These are phyloP conservation scores for Callyntrura sp. DNA, from an alignment of 2,888 invertebrate species.

Conservation along the genomic window DNA sequence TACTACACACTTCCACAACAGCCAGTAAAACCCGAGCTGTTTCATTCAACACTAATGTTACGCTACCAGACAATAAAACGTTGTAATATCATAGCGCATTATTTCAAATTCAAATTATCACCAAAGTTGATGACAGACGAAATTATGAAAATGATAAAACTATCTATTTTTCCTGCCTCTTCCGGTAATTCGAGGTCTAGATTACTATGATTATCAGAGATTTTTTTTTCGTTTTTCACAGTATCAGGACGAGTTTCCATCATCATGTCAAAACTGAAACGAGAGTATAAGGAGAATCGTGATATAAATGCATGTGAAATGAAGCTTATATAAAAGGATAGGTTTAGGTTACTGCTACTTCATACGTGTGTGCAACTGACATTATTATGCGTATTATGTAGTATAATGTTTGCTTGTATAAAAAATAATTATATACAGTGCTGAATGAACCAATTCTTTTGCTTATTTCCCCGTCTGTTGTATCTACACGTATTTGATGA, in stretches of 20 bases:
- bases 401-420: constrained; percentile 26
- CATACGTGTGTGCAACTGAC: not conserved
- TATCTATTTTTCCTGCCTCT: constrained; percentile 77
- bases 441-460: constrained; percentile 22
- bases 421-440: constrained; percentile 19
- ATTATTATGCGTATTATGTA: not conserved
- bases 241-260: constrained; percentile 37
- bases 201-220: constrained; percentile 77
- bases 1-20: not conserved
- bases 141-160: constrained; percentile 77
- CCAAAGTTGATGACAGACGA: constrained; percentile 75
- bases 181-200: constrained; percentile 71
- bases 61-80: not conserved
- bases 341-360: not conserved
- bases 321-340: not conserved
- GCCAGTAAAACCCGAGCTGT: too few relatives aligned
- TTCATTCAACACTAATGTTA: too few relatives aligned
- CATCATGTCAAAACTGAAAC: not conserved
- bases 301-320: not conserved
- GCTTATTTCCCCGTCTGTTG: not conserved
- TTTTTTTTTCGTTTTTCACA: constrained; percentile 56
- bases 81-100: constrained; percentile 6
- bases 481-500: constrained; percentile 4
- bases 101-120: constrained; percentile 50
- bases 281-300: not conserved